These are phyloP conservation scores for Aplysia californica DNA, from an alignment of 1,140 invertebrate species.

Conservation along the genomic window DNA sequence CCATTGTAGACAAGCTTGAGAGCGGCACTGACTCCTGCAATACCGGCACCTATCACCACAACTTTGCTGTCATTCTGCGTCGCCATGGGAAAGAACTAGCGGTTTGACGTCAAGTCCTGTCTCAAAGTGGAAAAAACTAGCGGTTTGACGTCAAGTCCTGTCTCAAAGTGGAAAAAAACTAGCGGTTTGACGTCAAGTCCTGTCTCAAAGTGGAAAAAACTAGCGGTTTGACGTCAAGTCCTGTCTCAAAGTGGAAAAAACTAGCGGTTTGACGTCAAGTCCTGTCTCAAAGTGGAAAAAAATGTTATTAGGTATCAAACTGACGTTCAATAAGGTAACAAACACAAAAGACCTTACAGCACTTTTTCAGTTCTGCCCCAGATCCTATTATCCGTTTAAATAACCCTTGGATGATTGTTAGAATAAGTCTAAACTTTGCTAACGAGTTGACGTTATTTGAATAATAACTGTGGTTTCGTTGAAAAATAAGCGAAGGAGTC, in stretches of 20 bases:
- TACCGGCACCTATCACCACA: slow-evolving; percentile 7
- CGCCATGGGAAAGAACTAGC: not conserved
- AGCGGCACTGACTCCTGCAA: slow-evolving; percentile 8
- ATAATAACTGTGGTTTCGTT: no score
- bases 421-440: no score
- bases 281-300: no score
- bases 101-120: not conserved
- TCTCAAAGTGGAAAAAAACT: not conserved
- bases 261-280: no score
- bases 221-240: not conserved
- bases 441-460: no score
- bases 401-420: no score
- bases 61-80: not conserved
- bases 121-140: not conserved
- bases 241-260: not conserved
- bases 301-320: no score
- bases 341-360: no score
- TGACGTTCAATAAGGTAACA: no score
- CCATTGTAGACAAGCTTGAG: slow-evolving; percentile 2
- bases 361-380: no score
- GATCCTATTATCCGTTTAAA: no score
- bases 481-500: no score
- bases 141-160: not conserved
- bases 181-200: not conserved
- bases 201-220: not conserved